Conservation (phyloP, 1,140 invertebrate species). For the Cecropterus lyciades region DNA sequence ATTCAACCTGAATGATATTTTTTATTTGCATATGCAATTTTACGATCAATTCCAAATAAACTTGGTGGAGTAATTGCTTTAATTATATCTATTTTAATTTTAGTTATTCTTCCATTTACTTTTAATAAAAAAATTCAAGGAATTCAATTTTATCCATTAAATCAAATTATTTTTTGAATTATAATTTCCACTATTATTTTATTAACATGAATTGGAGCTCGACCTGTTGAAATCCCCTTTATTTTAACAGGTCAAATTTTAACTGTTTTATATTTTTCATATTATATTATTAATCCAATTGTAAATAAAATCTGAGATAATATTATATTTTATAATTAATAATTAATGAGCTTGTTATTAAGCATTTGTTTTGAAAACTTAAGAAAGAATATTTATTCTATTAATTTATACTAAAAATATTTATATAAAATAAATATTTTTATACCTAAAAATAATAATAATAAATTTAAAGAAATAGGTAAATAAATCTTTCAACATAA, state of each 20-base stretch:
- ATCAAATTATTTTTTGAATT: constrained; percentile 86
- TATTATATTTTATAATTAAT: constrained; percentile 68
- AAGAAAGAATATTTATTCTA: constrained; percentile 65
- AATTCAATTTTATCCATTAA: constrained; percentile 84
- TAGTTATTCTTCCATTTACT: not conserved
- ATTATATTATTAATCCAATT: constrained; percentile 82
- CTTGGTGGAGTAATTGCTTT: not conserved
- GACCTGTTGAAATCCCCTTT: constrained; percentile 86
- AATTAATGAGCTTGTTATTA: constrained; percentile 85
- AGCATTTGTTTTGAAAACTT: constrained; percentile 88
- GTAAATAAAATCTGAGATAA: constrained; percentile 82
- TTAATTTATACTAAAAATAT: constrained; percentile 74
- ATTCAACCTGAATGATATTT: not conserved
- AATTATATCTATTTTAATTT: not conserved
- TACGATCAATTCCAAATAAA: not conserved
- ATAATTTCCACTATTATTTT: constrained; percentile 83
- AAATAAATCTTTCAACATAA: constrained; percentile 85
- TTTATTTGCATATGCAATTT: not conserved
- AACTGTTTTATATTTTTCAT: constrained; percentile 85
- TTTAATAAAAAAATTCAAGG: constrained; percentile 65
- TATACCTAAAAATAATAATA: constrained; percentile 52
- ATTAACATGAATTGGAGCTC: constrained; percentile 88
- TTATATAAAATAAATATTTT: constrained; percentile 58
- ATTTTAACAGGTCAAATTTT: constrained; percentile 85
- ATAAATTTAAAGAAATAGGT: constrained; percentile 75